Evolutionary conservation across 2,797 vertebrate genomes (phyloP), one percentile per base, ranked within the genome.

Genomic region (Oreonectes daqikongensis): DNA sequence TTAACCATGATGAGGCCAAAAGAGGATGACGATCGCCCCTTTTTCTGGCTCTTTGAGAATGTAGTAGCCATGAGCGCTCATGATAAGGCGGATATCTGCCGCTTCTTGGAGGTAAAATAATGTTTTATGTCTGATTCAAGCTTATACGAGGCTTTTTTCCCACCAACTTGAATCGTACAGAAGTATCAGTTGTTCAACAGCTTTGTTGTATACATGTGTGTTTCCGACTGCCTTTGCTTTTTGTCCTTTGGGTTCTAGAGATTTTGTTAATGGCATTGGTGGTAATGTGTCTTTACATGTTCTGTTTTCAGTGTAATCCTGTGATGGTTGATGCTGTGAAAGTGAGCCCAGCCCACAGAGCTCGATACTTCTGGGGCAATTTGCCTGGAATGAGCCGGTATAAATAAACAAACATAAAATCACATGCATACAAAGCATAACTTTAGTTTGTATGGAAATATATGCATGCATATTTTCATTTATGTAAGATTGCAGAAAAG

Each of bases 21-120:
- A 84, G 94, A 94, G 0, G 93, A 88, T 0, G 97, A 98, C 24
- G 83, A 95, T 69, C 92, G 97, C 0, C 97, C 96, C 0, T 99
- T 99, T 89, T 99, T 98, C 90, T 98, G 96, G 96, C 88, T 98
- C 83, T 99, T 99, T 72, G 97, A 99, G 89, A 99, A 98, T 0
- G 94, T 98, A 17, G 97, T 98, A 57, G 95, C 96, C 86, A 98
- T 99, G 97, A 93, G 92, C 1, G 87, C 91, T 35, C 85, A 91
- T 0, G 97, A 99, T 88, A 98, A 97, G 87, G 89, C 90, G 0
- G 97, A 99, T 80, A 99, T 99, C 84, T 96, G 94, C 60, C 91
- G 95, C 18, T 99, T 99, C 77, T 86, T 99, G 30, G 97, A 98
- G 95, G 97, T 98, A 78, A 83, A 38, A 70, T 53, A 42, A 52